These are phyloP conservation scores for Scortum barcoo DNA, from an alignment of 2,113 vertebrate species.

Conservation along the genomic window DNA sequence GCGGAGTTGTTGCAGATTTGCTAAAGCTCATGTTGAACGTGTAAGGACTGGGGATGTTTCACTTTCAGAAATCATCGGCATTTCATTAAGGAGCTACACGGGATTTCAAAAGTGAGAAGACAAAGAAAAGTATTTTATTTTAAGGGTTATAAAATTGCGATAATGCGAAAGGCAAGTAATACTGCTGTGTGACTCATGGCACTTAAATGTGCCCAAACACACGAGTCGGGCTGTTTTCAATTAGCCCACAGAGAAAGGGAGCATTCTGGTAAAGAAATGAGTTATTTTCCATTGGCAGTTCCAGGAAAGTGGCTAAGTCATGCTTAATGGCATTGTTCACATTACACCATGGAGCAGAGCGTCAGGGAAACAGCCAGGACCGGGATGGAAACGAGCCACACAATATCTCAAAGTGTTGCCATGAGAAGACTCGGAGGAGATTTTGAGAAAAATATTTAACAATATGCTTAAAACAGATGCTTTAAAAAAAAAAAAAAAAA, in stretches of 20 bases:
- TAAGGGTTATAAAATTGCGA: constrained; percentile 38
- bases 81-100: neutral
- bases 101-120: constrained; percentile 6
- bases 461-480: constrained; percentile 41
- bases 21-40: neutral
- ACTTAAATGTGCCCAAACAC: constrained; percentile 64
- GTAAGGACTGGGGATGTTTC: neutral
- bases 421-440: constrained; percentile 35
- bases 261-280: constrained; percentile 73
- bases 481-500: neutral
- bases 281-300: constrained; percentile 76
- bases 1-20: neutral
- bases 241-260: constrained; percentile 68
- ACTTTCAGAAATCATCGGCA: neutral
- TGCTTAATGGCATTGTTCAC: constrained; percentile 75
- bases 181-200: constrained; percentile 59
- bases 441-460: constrained; percentile 35
- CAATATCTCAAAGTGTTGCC: constrained; percentile 42
- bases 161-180: constrained; percentile 46
- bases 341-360: constrained; percentile 60
- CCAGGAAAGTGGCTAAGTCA: constrained; percentile 78
- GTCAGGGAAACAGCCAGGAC: constrained; percentile 46
- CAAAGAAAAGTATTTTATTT: constrained; percentile 42
- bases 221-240: constrained; percentile 76
- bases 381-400: constrained; percentile 36